Evolutionary conservation across 2,113 vertebrate genomes (phyloP).

Genomic region (Atlantisia rogersi): DNA sequence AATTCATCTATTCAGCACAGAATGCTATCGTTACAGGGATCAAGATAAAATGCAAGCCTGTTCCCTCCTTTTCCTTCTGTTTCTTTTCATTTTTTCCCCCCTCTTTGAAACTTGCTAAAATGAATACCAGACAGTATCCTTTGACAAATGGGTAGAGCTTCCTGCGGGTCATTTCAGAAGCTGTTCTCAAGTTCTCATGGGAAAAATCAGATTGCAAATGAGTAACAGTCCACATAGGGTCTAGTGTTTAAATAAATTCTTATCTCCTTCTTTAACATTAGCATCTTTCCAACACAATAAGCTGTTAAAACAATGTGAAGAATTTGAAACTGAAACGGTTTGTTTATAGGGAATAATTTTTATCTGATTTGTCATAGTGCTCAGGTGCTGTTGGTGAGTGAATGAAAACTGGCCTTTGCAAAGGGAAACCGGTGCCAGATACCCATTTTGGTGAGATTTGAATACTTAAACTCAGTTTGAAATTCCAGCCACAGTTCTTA

Average conservation of each 20-base stretch:
- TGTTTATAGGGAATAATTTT: neutral
- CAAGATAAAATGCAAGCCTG: neutral
- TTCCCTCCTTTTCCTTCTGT: neutral
- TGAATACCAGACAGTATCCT: neutral
- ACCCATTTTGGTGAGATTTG: neutral
- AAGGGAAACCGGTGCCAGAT: neutral
- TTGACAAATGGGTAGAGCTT: neutral
- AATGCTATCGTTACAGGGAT: neutral
- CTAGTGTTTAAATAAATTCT: neutral
- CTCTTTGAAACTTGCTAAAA: neutral
- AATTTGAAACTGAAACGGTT: neutral
- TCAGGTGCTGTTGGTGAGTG: neutral
- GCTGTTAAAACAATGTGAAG: neutral
- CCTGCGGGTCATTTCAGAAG: neutral
- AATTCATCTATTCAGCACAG: neutral
- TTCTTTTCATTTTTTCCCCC: neutral
- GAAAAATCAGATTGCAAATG: constrained; percentile 2
- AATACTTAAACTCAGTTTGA: neutral
- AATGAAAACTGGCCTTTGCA: neutral
- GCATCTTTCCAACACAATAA: neutral
- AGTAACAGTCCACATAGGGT: neutral
- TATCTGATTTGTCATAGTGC: neutral
- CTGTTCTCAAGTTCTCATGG: neutral
- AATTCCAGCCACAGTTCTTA: neutral
- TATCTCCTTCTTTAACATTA: neutral